phyloP scores from a whole-genome alignment of 2,797 vertebrate species.

The Vultur gryphus region DNA sequence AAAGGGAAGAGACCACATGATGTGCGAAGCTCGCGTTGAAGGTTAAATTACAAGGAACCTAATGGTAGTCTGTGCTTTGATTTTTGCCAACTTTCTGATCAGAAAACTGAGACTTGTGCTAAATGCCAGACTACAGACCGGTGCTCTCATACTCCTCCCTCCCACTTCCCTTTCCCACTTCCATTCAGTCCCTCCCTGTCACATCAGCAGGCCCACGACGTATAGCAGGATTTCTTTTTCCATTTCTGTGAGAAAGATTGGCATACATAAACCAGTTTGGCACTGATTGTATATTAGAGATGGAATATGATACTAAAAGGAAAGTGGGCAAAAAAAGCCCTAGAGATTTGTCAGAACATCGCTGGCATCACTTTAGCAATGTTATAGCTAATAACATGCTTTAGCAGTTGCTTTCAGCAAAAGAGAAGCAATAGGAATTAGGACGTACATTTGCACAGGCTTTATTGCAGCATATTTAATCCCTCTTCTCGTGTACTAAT shows the following conservation, averaged over 20 bases:
- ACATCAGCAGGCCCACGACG: not conserved
- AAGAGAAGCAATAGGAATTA: constrained; percentile 16
- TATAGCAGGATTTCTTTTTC: constrained; percentile 7
- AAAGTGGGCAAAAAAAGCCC: not conserved
- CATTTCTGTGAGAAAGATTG: constrained; percentile 8
- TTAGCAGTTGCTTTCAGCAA: constrained; percentile 10
- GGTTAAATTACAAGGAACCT: not conserved
- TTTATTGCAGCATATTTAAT: not conserved
- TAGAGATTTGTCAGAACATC: constrained; percentile 14
- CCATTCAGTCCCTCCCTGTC: not conserved
- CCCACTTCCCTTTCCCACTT: not conserved
- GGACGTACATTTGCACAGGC: not conserved
- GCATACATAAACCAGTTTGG: constrained; percentile 4
- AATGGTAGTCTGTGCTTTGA: not conserved
- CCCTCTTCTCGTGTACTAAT: not conserved
- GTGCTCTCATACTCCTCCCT: not conserved
- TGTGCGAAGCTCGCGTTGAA: not conserved
- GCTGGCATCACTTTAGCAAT: not conserved
- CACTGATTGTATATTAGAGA: constrained; percentile 15
- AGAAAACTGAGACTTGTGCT: not conserved
- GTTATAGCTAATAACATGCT: constrained; percentile 5
- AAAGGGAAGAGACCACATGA: not conserved
- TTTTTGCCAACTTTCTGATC: constrained; percentile 17
- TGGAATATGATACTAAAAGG: constrained; percentile 9
- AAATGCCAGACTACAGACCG: not conserved